Conservation (phyloP, 1,140 invertebrate genomes). For the Drosophila micromelanica region DNA sequence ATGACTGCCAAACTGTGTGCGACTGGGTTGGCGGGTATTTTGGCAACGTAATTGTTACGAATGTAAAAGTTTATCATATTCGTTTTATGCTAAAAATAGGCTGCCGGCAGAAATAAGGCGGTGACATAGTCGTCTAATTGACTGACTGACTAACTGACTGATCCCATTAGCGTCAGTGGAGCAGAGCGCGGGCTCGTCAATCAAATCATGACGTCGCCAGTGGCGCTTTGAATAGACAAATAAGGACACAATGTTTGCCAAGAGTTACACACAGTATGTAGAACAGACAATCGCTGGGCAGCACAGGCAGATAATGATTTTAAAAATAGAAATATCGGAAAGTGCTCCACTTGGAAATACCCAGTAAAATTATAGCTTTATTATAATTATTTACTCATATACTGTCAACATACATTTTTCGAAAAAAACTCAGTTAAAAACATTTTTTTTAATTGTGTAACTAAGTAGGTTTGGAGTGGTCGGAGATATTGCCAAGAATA, state of each 20-base stretch:
- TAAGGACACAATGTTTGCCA: constrained; percentile 26
- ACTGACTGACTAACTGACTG: constrained; percentile 42
- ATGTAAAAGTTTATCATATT: constrained; percentile 34
- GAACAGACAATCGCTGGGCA: constrained; percentile 11
- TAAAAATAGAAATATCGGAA: neutral
- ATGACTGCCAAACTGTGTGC: constrained; percentile 32
- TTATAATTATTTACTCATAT: too few relatives aligned
- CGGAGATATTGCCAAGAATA: too few relatives aligned
- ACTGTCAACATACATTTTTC: too few relatives aligned
- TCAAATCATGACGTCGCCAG: constrained; percentile 62
- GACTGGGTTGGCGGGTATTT: neutral
- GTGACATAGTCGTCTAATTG: constrained; percentile 11
- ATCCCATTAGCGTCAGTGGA: constrained; percentile 50
- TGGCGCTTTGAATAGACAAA: constrained; percentile 37
- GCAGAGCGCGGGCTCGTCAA: constrained; percentile 30
- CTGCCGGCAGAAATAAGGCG: neutral
- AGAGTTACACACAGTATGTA: constrained; percentile 14
- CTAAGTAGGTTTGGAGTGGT: too few relatives aligned
- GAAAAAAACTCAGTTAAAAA: too few relatives aligned
- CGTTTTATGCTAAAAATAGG: constrained; percentile 9
- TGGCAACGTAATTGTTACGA: constrained; percentile 10
- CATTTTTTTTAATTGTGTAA: too few relatives aligned
- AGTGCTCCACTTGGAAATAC: neutral
- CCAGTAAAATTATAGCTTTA: too few relatives aligned
- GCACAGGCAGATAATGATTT: neutral